Percentiles rank a stretch among this genome's conserved stretches.
These are phyloP conservation scores for Drosophila sulfurigaster DNA, from an alignment of 1,140 invertebrate species.

Conservation along the genomic window DNA sequence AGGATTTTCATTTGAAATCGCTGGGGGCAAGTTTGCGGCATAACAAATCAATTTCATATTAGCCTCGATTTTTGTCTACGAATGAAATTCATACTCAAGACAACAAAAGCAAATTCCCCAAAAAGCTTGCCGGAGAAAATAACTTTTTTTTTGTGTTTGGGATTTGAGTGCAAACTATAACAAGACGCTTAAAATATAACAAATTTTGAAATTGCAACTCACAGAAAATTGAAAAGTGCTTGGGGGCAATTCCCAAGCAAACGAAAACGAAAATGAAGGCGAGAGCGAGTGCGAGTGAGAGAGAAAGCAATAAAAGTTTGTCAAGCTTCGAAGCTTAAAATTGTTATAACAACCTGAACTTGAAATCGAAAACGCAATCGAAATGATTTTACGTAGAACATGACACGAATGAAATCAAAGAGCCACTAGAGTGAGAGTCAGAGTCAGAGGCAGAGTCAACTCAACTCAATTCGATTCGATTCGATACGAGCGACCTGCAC, in stretches of 20 bases:
- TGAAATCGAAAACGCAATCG: constrained; percentile 70
- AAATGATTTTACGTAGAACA: constrained; percentile 41
- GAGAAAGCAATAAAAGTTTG: constrained; percentile 38
- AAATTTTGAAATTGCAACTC: constrained; percentile 44
- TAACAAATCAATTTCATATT: constrained; percentile 73
- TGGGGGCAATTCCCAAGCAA: constrained; percentile 51
- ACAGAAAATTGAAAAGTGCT: constrained; percentile 70
- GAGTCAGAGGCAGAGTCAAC: too few relatives aligned
- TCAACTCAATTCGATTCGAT: background rate
- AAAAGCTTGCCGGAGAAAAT: constrained; percentile 53
- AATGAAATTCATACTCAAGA: constrained; percentile 1
- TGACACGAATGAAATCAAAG: constrained; percentile 22
- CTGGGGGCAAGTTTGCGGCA: constrained; percentile 57
- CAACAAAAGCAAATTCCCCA: constrained; percentile 30
- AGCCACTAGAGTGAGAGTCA: too few relatives aligned
- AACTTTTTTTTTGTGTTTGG: constrained; percentile 67
- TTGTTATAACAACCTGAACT: constrained; percentile 65
- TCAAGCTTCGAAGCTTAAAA: constrained; percentile 56
- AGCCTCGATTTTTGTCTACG: constrained; percentile 9
- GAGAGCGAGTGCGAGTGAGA: constrained; percentile 2
- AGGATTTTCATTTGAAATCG: constrained; percentile 23
- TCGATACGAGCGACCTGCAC: constrained; percentile 27
- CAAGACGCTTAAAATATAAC: constrained; percentile 64
- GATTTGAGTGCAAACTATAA: constrained; percentile 71
- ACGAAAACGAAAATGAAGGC: constrained; percentile 14